phyloP scores from a whole-genome alignment of 1,140 invertebrate species.

The Tribolium castaneum region DNA sequence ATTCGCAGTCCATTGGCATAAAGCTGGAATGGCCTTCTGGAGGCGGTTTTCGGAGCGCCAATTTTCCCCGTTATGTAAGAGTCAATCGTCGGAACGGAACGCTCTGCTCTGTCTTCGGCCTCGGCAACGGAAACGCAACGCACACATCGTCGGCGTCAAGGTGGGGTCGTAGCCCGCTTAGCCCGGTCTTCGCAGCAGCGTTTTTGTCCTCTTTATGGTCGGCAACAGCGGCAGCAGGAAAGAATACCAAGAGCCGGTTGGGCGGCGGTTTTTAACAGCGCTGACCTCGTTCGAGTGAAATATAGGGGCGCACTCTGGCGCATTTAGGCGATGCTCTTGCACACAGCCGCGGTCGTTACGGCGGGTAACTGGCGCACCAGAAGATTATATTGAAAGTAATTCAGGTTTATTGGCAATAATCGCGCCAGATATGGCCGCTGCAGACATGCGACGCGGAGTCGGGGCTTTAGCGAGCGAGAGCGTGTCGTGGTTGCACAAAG shows the following conservation, averaged over 20 bases:
- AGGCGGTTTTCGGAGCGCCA: conserved; percentile 3
- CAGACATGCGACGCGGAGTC: conserved; percentile 54
- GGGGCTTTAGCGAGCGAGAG: conserved; percentile 17
- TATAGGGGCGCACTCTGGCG: conserved; percentile 23
- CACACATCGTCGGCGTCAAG: conserved; percentile 6
- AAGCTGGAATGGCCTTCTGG: background rate
- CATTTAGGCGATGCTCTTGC: conserved; percentile 53
- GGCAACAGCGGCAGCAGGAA: conserved; percentile 28
- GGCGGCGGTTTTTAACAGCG: conserved; percentile 12
- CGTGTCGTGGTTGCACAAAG: conserved; percentile 27
- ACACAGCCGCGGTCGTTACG: conserved; percentile 50
- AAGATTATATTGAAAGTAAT: conserved; percentile 62
- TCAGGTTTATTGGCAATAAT: conserved; percentile 61
- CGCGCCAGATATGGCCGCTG: conserved; percentile 59
- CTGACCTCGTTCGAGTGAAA: conserved; percentile 33
- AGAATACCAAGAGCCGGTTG: conserved; percentile 15
- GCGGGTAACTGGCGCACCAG: conserved; percentile 48
- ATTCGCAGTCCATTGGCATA: conserved; percentile 4
- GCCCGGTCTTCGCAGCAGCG: conserved; percentile 2
- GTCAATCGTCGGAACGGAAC: background rate
- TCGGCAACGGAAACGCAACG: background rate
- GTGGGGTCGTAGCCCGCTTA: conserved; percentile 19
- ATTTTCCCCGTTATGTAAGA: background rate
- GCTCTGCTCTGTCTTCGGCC: background rate
- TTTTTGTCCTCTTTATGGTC: conserved; percentile 31